Percentiles rank a stretch among this genome's conserved stretches.
phyloP scores from a whole-genome alignment of 2,113 vertebrate genomes.

The Lycocorax pyrrhopterus region DNA sequence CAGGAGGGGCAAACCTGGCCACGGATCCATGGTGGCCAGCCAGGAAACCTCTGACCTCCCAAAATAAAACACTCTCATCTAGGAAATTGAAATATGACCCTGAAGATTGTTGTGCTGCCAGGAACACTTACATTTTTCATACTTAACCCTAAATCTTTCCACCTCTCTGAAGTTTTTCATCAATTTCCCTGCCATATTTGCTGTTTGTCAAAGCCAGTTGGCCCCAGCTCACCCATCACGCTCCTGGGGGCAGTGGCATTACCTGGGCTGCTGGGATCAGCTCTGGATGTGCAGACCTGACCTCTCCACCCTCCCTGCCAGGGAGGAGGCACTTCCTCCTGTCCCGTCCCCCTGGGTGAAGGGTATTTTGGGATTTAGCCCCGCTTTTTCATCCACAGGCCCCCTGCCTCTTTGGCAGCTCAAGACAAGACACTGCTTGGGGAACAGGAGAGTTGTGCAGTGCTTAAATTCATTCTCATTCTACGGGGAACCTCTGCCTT shows the following conservation, averaged over 20 bases:
- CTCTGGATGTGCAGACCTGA: background rate
- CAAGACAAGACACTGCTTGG: background rate
- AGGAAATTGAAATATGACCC: background rate
- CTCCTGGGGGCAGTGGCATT: background rate
- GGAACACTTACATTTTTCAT: background rate
- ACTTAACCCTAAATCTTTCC: conserved; percentile 5
- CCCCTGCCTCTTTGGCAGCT: background rate
- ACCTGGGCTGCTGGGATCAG: background rate
- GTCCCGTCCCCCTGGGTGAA: background rate
- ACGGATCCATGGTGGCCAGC: rapidly evolving
- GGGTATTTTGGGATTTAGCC: background rate
- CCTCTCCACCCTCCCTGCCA: background rate
- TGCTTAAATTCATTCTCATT: background rate
- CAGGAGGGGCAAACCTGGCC: background rate
- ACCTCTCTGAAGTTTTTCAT: background rate
- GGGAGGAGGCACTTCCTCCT: background rate
- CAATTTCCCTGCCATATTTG: background rate
- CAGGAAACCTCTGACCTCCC: background rate
- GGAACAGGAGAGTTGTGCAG: background rate
- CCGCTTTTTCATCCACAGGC: background rate
- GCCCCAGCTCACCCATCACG: background rate
- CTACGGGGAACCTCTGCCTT: background rate
- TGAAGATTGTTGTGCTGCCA: background rate
- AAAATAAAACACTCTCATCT: background rate
- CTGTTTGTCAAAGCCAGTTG: background rate